Percentiles rank a stretch among this genome's conserved stretches.
Conservation (phyloP, 2,888 invertebrate species). For the Sesia apiformis region DNA sequence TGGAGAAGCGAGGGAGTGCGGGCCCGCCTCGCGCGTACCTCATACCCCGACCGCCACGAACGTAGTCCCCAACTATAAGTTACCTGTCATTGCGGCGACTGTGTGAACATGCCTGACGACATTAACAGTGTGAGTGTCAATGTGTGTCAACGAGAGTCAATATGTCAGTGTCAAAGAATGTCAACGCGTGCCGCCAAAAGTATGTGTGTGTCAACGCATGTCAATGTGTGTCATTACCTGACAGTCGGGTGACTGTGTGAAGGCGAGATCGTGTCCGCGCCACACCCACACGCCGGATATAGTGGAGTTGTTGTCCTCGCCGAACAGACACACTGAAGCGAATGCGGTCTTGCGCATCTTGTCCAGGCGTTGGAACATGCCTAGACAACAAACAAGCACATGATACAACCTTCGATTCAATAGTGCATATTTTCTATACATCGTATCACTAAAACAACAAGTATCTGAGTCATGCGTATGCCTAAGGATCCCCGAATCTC, state of each 20-base stretch:
- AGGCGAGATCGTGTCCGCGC: slow-evolving; percentile 96
- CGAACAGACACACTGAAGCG: slow-evolving; percentile 94
- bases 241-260: slow-evolving; percentile 93
- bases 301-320: slow-evolving; percentile 90
- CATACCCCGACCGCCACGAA: too few species aligned
- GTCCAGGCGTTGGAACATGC: slow-evolving; percentile 98
- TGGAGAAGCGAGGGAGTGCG: too few species aligned
- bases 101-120: too few species aligned
- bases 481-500: too few species aligned
- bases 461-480: too few species aligned
- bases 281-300: slow-evolving; percentile 99
- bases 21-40: too few species aligned
- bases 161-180: too few species aligned
- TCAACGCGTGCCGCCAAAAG: not conserved
- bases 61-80: too few species aligned
- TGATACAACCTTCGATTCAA: not conserved
- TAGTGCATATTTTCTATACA: not conserved
- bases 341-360: slow-evolving; percentile 98
- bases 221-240: slow-evolving; percentile 45
- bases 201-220: not conserved
- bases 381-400: slow-evolving; percentile 44
- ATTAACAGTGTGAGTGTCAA: not conserved
- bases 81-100: too few species aligned
- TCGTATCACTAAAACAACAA: slow-evolving; percentile 10
- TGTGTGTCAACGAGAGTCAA: not conserved